These are phyloP conservation scores for Dicaeum eximium DNA, from an alignment of 2,113 vertebrate species.

Conservation along the genomic window DNA sequence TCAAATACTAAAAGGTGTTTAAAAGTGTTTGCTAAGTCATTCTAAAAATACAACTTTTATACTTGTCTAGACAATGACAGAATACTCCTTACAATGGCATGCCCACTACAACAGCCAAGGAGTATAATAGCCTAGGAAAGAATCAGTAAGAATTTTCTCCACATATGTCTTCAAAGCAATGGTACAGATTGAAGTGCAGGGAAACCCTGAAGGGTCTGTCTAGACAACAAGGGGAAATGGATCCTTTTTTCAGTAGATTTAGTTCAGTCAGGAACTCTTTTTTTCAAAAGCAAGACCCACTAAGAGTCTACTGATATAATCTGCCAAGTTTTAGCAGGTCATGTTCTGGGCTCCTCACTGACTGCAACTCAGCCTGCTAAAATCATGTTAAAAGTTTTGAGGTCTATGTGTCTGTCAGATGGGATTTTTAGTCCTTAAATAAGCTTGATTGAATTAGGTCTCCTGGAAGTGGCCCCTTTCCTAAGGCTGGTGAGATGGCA, in stretches of 20 bases:
- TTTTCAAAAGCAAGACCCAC: neutral
- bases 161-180: neutral
- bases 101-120: neutral
- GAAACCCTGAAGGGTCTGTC: neutral
- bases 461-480: neutral
- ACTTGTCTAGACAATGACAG: neutral
- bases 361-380: neutral
- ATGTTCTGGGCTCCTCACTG: neutral
- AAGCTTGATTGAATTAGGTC: neutral
- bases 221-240: neutral
- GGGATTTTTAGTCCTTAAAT: neutral
- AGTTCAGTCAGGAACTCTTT: neutral
- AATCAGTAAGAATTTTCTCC: neutral
- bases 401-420: neutral
- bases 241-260: neutral
- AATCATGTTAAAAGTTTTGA: neutral
- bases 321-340: slow-evolving; percentile 4
- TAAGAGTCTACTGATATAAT: neutral
- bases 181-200: neutral
- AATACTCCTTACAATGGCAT: neutral
- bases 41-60: neutral
- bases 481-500: neutral
- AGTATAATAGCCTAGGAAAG: neutral
- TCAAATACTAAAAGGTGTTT: neutral
- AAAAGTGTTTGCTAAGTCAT: neutral